These are phyloP conservation scores for Netelia virgata DNA, from an alignment of 2,888 invertebrate genomes.

Conservation along the genomic window DNA sequence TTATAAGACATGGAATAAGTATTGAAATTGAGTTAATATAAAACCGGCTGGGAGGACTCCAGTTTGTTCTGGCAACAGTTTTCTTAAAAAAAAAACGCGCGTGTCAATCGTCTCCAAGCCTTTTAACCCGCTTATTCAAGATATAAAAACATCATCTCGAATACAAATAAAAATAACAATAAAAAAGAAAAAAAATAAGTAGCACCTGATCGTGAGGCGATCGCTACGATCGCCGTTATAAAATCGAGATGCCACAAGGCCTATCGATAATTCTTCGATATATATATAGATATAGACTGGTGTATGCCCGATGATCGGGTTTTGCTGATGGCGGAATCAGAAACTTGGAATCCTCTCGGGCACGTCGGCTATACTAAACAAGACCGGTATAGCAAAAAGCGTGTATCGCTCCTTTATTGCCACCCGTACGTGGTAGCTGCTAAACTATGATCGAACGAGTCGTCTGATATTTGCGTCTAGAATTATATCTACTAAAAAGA, in stretches of 20 bases:
- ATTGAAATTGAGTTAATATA: conserved; percentile 59
- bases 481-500: conserved; percentile 25
- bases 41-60: conserved; percentile 55
- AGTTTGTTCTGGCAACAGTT: conserved; percentile 57
- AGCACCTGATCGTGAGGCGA: conserved; percentile 42
- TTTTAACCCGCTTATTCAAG: conserved; percentile 21
- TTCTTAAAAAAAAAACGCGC: background rate
- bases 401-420: conserved; percentile 14
- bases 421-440: conserved; percentile 10
- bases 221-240: conserved; percentile 53
- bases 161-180: conserved; percentile 26
- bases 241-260: conserved; percentile 45
- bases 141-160: conserved; percentile 32
- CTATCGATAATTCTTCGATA: conserved; percentile 50
- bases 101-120: conserved; percentile 41
- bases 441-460: conserved; percentile 10
- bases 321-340: conserved; percentile 26
- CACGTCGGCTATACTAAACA: conserved; percentile 13
- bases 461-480: conserved; percentile 18
- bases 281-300: conserved; percentile 4
- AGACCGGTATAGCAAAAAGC: conserved; percentile 40
- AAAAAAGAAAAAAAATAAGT: conserved; percentile 30
- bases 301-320: background rate
- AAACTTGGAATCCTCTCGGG: conserved; percentile 32
- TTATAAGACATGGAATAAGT: conserved; percentile 58